Conservation (phyloP, 2,113 vertebrate genomes). For the Xyrauchen texanus region DNA sequence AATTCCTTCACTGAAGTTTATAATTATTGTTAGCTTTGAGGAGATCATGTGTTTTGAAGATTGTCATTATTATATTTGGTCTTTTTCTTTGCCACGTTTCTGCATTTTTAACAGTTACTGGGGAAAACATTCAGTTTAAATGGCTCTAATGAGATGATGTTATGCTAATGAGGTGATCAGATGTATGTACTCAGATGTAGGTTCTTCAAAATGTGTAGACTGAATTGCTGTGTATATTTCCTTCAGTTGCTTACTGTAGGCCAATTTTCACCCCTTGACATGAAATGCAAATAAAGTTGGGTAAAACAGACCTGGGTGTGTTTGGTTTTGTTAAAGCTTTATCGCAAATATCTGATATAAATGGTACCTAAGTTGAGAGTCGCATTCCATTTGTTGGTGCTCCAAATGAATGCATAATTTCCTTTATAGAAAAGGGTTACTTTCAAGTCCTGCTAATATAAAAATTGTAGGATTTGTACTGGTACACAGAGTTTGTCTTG, state of each 20-base stretch:
- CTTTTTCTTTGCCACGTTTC: constrained; percentile 34
- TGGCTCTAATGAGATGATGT: constrained; percentile 14
- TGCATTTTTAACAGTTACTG: constrained; percentile 25
- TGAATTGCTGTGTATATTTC: constrained; percentile 55
- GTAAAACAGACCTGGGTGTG: constrained; percentile 5
- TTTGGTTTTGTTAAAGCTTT: not conserved
- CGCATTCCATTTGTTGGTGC: too few species aligned
- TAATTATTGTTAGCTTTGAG: constrained; percentile 35
- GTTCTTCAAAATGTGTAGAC: constrained; percentile 49
- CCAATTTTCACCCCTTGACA: constrained; percentile 56
- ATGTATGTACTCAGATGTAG: constrained; percentile 36
- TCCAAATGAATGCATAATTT: too few species aligned
- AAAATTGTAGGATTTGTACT: too few species aligned
- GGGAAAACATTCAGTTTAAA: constrained; percentile 19
- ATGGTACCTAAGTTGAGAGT: too few species aligned
- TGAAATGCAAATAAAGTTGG: constrained; percentile 55
- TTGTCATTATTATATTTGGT: not conserved
- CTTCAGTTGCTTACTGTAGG: constrained; percentile 53
- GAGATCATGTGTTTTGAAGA: constrained; percentile 22
- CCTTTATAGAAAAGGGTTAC: too few species aligned
- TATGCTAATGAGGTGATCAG: constrained; percentile 27
- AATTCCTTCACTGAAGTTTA: constrained; percentile 27
- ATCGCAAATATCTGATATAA: too few species aligned
- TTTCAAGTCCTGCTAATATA: too few species aligned
- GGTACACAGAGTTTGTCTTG: too few species aligned